phyloP scores from a whole-genome alignment of 2,888 invertebrate species.

The Minunthozetes semirufus region DNA sequence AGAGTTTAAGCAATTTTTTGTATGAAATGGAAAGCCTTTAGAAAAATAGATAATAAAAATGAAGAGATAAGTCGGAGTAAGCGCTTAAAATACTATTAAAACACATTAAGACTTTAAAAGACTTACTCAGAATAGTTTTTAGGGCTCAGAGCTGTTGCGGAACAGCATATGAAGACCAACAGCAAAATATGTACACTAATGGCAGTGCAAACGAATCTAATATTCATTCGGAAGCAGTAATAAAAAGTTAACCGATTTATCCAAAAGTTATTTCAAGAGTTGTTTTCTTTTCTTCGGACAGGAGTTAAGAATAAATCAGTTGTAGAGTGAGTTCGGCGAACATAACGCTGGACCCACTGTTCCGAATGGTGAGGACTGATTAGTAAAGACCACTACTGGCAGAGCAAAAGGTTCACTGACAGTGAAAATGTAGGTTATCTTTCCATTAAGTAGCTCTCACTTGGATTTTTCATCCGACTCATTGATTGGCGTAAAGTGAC shows the following conservation, averaged over 20 bases:
- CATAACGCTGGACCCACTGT: background rate
- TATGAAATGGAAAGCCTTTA: too few species aligned
- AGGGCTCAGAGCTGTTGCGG: background rate
- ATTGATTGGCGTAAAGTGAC: constrained; percentile 28
- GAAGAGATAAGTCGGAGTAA: background rate
- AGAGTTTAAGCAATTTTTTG: too few species aligned
- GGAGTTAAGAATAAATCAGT: background rate
- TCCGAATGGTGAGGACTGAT: background rate
- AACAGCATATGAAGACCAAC: background rate
- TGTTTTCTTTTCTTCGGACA: background rate
- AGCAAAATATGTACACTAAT: background rate
- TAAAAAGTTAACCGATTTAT: background rate
- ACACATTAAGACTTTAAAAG: background rate
- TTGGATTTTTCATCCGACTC: background rate
- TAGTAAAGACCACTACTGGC: background rate
- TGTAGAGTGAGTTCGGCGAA: background rate
- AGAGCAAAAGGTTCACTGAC: constrained; percentile 17
- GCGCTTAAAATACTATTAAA: background rate
- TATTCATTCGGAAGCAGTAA: constrained; percentile 4
- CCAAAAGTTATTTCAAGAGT: background rate
- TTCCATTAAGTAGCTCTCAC: constrained; percentile 16
- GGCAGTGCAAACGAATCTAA: background rate
- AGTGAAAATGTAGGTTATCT: constrained; percentile 26
- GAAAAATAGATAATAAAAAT: background rate
- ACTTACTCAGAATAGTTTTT: constrained; percentile 19